phyloP scores from a whole-genome alignment of 2,797 vertebrate genomes.

The Thalassophryne amazonica region DNA sequence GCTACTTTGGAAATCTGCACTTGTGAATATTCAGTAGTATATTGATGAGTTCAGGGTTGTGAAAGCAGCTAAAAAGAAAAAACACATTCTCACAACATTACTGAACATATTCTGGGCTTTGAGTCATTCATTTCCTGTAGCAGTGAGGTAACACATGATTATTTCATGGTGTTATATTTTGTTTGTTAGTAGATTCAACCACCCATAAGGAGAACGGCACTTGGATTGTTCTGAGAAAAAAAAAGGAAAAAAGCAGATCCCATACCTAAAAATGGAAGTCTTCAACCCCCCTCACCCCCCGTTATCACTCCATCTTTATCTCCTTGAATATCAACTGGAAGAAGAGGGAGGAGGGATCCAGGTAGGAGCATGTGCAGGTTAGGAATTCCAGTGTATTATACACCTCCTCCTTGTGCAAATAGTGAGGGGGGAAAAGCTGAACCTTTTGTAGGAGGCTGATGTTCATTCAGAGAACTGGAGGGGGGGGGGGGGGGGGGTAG shows the following conservation, averaged over 20 bases:
- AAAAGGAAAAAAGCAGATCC: constrained; percentile 14
- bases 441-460: constrained; percentile 37
- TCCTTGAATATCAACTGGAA: constrained; percentile 40
- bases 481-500: constrained; percentile 1
- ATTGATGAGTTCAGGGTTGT: no score
- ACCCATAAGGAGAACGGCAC: constrained; percentile 3
- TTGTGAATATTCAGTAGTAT: no score
- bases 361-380: constrained; percentile 51
- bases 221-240: no score
- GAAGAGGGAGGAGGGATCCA: constrained; percentile 32
- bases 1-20: no score
- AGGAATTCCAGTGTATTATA: constrained; percentile 51
- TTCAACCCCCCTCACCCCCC: constrained; percentile 22
- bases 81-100: not conserved
- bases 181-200: constrained; percentile 1
- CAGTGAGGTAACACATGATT: constrained; percentile 8
- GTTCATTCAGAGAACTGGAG: constrained; percentile 18
- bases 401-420: constrained; percentile 75
- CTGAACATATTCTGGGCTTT: not conserved
- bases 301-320: constrained; percentile 60
- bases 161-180: constrained; percentile 13
- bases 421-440: constrained; percentile 36
- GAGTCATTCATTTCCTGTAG: constrained; percentile 38
- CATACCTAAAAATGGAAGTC: constrained; percentile 6
- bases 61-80: not conserved